Conservation (phyloP, 2,797 vertebrate species). For the Neostethus bicornis region DNA sequence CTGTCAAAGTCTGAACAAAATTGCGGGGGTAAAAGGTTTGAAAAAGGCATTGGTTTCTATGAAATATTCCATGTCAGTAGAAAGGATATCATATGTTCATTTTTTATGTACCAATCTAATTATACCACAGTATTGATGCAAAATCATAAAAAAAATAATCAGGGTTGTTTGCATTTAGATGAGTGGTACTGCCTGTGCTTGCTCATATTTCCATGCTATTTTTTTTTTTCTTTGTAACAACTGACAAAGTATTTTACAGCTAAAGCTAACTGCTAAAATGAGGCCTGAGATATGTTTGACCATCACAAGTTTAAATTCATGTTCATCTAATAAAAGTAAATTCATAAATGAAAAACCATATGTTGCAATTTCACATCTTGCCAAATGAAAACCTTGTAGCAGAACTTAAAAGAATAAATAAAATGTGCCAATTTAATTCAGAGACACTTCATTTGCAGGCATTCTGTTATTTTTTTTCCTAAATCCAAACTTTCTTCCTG, state of each 20-base stretch:
- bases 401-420: slow-evolving; percentile 10
- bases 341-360: background rate
- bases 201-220: background rate
- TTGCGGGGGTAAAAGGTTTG: background rate
- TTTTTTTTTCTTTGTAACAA: background rate
- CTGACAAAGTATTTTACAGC: background rate
- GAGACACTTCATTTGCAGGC: slow-evolving; percentile 5
- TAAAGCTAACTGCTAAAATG: slow-evolving; percentile 1
- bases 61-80: slow-evolving; percentile 9
- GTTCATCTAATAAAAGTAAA: slow-evolving; percentile 1
- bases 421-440: slow-evolving; percentile 26
- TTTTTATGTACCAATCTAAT: slow-evolving; percentile 8
- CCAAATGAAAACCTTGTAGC: slow-evolving; percentile 13
- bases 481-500: background rate
- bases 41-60: slow-evolving; percentile 1
- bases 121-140: slow-evolving; percentile 10
- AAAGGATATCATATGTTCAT: slow-evolving; percentile 14
- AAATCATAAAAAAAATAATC: slow-evolving; percentile 8
- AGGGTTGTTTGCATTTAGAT: slow-evolving; percentile 5
- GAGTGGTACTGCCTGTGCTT: background rate
- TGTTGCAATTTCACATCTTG: slow-evolving; percentile 18
- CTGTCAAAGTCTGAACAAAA: slow-evolving; percentile 8
- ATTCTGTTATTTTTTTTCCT: background rate
- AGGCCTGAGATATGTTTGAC: background rate
- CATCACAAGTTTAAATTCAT: background rate